phyloP scores from a whole-genome alignment of 2,888 invertebrate genomes.

The Harpalus rubripes region DNA sequence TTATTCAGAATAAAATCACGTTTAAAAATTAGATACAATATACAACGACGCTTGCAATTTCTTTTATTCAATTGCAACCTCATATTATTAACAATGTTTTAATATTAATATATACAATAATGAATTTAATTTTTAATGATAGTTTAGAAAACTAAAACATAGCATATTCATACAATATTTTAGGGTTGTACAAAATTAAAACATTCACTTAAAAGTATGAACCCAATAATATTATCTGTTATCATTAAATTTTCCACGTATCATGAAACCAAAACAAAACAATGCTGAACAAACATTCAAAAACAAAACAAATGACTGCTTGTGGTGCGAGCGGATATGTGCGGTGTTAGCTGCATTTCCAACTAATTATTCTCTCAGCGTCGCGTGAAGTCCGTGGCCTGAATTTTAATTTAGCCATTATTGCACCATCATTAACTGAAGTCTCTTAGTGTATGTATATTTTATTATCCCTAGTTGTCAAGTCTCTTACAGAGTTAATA shows the following conservation, averaged over 20 bases:
- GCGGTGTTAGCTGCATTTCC: constrained; percentile 12
- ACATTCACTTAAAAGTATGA: no score
- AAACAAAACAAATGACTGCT: constrained; percentile 26
- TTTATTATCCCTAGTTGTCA: background rate
- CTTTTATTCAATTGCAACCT: no score
- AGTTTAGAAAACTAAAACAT: no score
- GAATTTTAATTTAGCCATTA: constrained; percentile 35
- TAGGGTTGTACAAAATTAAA: no score
- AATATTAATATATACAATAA: no score
- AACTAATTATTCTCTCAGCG: constrained; percentile 21
- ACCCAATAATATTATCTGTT: no score
- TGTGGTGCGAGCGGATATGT: constrained; percentile 16
- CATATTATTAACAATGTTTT: no score
- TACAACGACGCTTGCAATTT: no score
- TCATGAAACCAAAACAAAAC: constrained; percentile 18
- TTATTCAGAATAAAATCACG: no score
- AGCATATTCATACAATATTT: no score
- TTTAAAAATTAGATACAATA: no score
- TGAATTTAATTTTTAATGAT: no score
- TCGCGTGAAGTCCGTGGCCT: background rate
- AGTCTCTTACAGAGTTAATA: background rate
- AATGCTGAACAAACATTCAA: background rate
- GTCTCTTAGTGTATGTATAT: constrained; percentile 11
- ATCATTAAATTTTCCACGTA: background rate
- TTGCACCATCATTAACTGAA: background rate